Evolutionary conservation across 1,140 invertebrate genomes (phyloP).

Genomic region (Gerris buenoi): DNA sequence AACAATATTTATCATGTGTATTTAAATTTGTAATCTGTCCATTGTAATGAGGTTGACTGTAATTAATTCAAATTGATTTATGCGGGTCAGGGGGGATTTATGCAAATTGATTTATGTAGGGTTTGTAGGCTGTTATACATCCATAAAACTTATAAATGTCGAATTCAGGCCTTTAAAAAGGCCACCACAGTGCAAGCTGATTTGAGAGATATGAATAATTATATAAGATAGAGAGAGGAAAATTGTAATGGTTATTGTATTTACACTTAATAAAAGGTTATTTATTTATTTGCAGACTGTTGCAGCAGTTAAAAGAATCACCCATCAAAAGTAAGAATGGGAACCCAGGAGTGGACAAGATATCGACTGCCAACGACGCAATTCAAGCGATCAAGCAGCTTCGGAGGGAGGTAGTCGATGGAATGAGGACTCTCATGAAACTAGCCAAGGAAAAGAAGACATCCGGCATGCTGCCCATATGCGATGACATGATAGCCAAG

Average conservation of each 20-base stretch:
- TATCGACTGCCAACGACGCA: constrained; percentile 62
- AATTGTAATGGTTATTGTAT: too few species aligned
- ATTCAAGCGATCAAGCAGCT: constrained; percentile 61
- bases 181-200: too few species aligned
- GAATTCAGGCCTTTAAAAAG: too few species aligned
- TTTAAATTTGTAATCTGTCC: too few species aligned
- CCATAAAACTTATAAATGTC: too few species aligned
- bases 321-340: constrained; percentile 42
- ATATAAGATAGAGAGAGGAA: background rate
- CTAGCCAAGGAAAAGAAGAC: constrained; percentile 54
- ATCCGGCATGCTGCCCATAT: constrained; percentile 55
- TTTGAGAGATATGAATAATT: too few species aligned
- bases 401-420: constrained; percentile 56
- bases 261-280: background rate
- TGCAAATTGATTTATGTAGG: too few species aligned
- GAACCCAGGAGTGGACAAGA: constrained; percentile 51
- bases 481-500: constrained; percentile 61
- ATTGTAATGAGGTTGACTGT: too few species aligned
- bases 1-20: too few species aligned
- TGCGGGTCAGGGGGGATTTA: too few species aligned
- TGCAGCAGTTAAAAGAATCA: constrained; percentile 67
- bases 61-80: too few species aligned
- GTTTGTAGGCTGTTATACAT: too few species aligned
- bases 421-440: constrained; percentile 57
- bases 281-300: constrained; percentile 37